Evolutionary conservation across 2,113 vertebrate genomes (phyloP), one percentile per base, ranked within the genome.

Genomic region (Charina bottae): DNA sequence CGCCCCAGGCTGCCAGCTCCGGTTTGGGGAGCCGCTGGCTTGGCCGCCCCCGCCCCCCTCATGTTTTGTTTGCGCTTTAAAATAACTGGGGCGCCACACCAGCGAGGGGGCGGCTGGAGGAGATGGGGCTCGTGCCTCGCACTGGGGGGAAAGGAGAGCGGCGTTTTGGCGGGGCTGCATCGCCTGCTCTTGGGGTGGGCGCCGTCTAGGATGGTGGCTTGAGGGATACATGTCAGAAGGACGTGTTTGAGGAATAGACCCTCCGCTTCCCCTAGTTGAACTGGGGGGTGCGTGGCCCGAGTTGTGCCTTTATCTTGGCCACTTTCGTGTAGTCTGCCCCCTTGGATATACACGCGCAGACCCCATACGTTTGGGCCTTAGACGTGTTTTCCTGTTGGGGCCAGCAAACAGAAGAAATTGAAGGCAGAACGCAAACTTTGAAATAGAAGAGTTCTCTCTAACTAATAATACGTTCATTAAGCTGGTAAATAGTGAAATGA

Each of bases 211-310:
- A 21, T 7, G 17, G 17, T 4, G 33, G 33, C 33, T 21, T 42
- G 72, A 42, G 17, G 72, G 72, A 42, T 9, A 78, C 33, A 37
- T 42, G 72, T 78, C 72, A 9, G 17, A 21, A 78, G 7, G 72
- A 17, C 72, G 62, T 85, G 87, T 88, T 87, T 6, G 90, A 91
- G 68, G 68, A 78, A 78, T 2, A 37, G 68, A 78, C 68, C n/a
- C 68, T 42, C 2, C 42, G 42, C 42, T 42, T 28, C 64, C 64
- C 19, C 33, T 8, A 1, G 6, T 55, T 54, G 24, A 54, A 85
- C 15, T 87, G 53, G 3, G 7, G 15, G 85, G 54, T 28, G 15
- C 28, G n/a, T 55, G 2, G 28, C 53, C 53, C 49, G 4, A 56
- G 54, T 55, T 55, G 54, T 54, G 85, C n/a, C 17, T 87, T 37